These are phyloP conservation scores for Pagrus major DNA, from an alignment of 2,113 vertebrate genomes.

Conservation along the genomic window DNA sequence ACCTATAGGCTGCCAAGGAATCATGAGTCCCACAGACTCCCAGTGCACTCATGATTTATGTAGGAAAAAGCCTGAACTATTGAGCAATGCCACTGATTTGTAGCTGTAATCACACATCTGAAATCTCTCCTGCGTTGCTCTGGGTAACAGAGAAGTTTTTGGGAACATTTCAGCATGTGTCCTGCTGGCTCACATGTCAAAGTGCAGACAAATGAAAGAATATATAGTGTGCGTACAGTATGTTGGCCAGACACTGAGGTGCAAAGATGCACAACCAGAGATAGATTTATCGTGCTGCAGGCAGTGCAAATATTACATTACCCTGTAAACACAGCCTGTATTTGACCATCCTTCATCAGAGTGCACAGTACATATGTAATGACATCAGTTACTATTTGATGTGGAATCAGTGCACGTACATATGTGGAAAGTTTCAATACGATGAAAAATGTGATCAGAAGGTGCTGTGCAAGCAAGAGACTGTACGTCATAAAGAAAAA, in stretches of 20 bases:
- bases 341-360: slow-evolving; percentile 52
- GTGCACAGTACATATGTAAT: slow-evolving; percentile 36
- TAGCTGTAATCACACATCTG: not conserved
- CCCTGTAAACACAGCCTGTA: slow-evolving; percentile 50
- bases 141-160: slow-evolving; percentile 38
- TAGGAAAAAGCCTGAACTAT: not conserved
- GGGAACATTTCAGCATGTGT: slow-evolving; percentile 39
- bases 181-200: slow-evolving; percentile 22
- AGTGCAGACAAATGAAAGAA: slow-evolving; percentile 40
- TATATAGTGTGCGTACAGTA: slow-evolving; percentile 22
- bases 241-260: slow-evolving; percentile 57
- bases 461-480: slow-evolving; percentile 10
- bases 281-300: slow-evolving; percentile 53
- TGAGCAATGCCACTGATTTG: slow-evolving; percentile 24
- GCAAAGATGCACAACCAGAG: slow-evolving; percentile 53
- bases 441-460: slow-evolving; percentile 26
- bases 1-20: not conserved
- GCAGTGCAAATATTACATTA: slow-evolving; percentile 70
- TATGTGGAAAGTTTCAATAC: slow-evolving; percentile 32
- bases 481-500: not conserved
- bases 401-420: slow-evolving; percentile 6
- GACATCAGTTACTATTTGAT: slow-evolving; percentile 64
- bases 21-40: not conserved
- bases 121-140: slow-evolving; percentile 2
- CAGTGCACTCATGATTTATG: not conserved